Percentiles rank a stretch among this genome's conserved stretches.
Evolutionary conservation across 2,797 vertebrate species (phyloP).

Genomic region (Ispidina picta): DNA sequence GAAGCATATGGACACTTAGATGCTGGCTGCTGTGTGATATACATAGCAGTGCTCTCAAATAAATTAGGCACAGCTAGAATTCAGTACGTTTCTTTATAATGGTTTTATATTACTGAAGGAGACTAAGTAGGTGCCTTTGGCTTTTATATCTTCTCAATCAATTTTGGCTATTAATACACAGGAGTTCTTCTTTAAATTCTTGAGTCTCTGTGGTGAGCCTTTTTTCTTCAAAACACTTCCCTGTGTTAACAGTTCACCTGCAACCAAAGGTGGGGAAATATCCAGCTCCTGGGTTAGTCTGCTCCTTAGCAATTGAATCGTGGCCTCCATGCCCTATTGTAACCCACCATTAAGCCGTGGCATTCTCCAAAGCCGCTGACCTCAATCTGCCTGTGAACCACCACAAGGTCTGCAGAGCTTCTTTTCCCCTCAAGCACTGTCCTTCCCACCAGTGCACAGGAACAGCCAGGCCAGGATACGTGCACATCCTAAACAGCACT

Average conservation of each 20-base stretch:
- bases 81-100: neutral
- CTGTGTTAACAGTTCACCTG: neutral
- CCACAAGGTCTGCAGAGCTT: neutral
- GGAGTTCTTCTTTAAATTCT: neutral
- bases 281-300: neutral
- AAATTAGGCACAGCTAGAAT: slow-evolving; percentile 26
- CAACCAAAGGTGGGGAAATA: neutral
- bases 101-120: neutral
- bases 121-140: neutral
- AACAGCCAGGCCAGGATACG: accelerated
- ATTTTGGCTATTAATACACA: neutral
- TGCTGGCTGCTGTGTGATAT: slow-evolving; percentile 11
- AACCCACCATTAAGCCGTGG: neutral
- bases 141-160: neutral
- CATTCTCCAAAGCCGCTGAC: neutral
- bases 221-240: neutral
- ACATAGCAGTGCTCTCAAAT: slow-evolving; percentile 24
- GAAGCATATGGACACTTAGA: slow-evolving; percentile 22
- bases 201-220: neutral
- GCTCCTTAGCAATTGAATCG: neutral
- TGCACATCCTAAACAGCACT: accelerated
- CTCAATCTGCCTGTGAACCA: neutral
- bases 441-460: neutral
- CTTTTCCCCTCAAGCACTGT: neutral
- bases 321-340: neutral